phyloP scores from a whole-genome alignment of 2,888 invertebrate genomes.

The Villa cingulata region DNA sequence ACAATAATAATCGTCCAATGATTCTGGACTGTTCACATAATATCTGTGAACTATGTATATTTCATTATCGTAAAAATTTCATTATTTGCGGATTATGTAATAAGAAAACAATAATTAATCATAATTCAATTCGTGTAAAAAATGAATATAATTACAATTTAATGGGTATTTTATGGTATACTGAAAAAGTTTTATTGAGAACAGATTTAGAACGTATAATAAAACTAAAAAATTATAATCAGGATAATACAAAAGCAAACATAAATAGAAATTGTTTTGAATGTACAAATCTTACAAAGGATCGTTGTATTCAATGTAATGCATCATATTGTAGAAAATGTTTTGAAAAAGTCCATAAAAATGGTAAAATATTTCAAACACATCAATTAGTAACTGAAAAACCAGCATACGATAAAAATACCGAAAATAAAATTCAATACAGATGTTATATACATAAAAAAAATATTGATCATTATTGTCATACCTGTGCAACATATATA shows the following conservation, averaged over 20 bases:
- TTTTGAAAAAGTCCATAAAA: conserved; percentile 24
- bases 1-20: conserved; percentile 37
- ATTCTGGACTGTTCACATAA: conserved; percentile 53
- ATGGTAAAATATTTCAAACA: conserved; percentile 24
- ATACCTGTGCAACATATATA: too few species aligned
- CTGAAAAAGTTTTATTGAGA: conserved; percentile 1
- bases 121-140: conserved; percentile 18
- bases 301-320: conserved; percentile 26
- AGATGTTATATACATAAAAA: conserved; percentile 18
- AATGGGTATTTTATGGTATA: conserved; percentile 18
- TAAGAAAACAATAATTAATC: conserved; percentile 23
- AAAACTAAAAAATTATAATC: too few species aligned
- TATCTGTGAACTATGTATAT: conserved; percentile 50
- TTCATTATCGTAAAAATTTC: conserved; percentile 29
- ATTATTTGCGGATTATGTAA: conserved; percentile 41
- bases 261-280: conserved; percentile 23
- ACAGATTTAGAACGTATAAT: too few species aligned
- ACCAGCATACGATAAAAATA: conserved; percentile 5
- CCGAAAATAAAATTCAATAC: background rate
- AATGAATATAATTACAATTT: conserved; percentile 34
- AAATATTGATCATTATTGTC: conserved; percentile 18
- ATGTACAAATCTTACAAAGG: conserved; percentile 19
- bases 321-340: conserved; percentile 26
- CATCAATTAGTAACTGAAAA: conserved; percentile 18
- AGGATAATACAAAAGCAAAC: background rate